phyloP scores from a whole-genome alignment of 2,113 vertebrate genomes.

The Nestor notabilis region DNA sequence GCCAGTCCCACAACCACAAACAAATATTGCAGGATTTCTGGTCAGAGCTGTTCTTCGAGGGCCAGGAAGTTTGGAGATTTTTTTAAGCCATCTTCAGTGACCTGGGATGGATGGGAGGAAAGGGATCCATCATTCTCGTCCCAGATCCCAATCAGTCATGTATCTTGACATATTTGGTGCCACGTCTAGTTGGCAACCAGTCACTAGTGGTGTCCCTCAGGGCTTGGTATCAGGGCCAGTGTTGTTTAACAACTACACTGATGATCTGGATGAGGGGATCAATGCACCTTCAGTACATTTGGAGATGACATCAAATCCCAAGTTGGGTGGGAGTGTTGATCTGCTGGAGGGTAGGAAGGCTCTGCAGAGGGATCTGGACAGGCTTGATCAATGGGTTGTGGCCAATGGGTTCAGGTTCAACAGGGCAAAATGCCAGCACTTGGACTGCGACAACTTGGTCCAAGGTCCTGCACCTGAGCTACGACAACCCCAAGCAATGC shows the following conservation, averaged over 20 bases:
- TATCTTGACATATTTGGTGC: not conserved
- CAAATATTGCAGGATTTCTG: not conserved
- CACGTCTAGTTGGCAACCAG: not conserved
- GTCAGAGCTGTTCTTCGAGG: not conserved
- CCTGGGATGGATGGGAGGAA: not conserved
- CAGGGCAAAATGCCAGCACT: not conserved
- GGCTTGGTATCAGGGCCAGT: not conserved
- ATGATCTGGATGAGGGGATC: not conserved
- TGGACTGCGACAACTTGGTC: no score
- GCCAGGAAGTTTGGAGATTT: not conserved
- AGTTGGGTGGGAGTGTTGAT: not conserved
- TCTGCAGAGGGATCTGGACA: not conserved
- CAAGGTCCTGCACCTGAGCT: not conserved
- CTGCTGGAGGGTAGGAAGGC: not conserved
- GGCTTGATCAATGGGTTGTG: not conserved
- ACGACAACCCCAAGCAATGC: not conserved
- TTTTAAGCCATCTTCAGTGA: not conserved
- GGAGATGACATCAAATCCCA: not conserved
- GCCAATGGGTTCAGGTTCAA: not conserved
- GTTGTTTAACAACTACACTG: not conserved
- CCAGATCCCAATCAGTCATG: not conserved
- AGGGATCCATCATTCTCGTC: not conserved
- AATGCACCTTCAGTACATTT: not conserved
- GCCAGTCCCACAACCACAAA: not conserved
- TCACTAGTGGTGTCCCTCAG: not conserved